Evolutionary conservation across 2,888 invertebrate genomes (phyloP), one percentile per base, ranked within the genome.

Genomic region (Scaptomyza caliginosa): DNA sequence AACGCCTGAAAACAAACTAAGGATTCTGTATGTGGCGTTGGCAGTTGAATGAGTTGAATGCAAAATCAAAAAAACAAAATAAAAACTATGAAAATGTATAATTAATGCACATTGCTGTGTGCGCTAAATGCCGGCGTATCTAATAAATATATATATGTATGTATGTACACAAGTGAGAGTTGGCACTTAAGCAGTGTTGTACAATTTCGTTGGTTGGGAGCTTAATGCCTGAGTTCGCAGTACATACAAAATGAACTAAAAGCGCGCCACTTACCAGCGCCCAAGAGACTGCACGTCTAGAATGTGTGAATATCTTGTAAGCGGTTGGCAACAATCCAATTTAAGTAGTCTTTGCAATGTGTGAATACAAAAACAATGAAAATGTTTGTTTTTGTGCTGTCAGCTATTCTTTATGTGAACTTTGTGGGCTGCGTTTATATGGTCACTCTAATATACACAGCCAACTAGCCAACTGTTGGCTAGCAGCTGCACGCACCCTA

Each of bases 81-180:
- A 34, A 13, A 13, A 49, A 60, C 48, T 49, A 49, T 26, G 19
- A 28, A 30, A 62, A 30, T 28, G 3, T 39, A 30, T 34, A 69
- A 60, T 52, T 40, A 40, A 36, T 38, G 21, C 34, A 43, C 70
- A 52, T 49, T 42, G 32, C 26, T 26, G 24, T 30, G 30, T 34
- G 45, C 34, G 36, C 34, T 46, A 68, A 73, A 56, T 56, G 75
- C 70, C 70, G 70, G 70, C 70, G 63, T 46, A 74, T 52, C 43
- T 28, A 10, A 32, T 38, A 11, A 17, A 17, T 17, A 36, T 4
- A 5, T 16, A 1, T 34, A 8, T 36, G 36, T 36, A 10, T 10
- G 10, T 17, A 19, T 38, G 38, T 38, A 11, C 19, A 19, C 19
- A 5, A 28, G 1, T 19, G 4, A 19, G 19, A 19, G 46, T 11